Conservation (phyloP, 1,140 invertebrate genomes). For the Zaprionus camerounensis region DNA sequence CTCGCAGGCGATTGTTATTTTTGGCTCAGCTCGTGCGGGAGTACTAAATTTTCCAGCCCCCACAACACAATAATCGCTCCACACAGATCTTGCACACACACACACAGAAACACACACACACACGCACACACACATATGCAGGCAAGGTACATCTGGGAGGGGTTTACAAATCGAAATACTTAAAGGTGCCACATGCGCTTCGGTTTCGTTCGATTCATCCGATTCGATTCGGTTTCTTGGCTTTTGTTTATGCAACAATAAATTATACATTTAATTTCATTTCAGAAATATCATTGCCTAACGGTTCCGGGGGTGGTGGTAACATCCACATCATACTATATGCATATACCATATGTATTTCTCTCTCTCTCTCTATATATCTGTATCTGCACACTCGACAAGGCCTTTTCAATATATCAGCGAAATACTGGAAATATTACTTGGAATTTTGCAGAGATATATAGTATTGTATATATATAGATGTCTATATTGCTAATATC, state of each 20-base stretch:
- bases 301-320: conserved; percentile 36
- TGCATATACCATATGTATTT: background rate
- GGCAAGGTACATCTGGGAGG: background rate
- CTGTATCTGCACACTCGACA: background rate
- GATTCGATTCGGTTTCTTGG: conserved; percentile 69
- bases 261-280: conserved; percentile 79
- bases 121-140: background rate
- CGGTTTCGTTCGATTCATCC: conserved; percentile 46
- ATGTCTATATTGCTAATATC: conserved; percentile 1
- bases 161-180: conserved; percentile 54
- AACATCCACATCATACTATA: background rate
- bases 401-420: background rate
- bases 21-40: conserved; percentile 55
- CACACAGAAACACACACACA: background rate
- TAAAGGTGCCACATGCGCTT: conserved; percentile 79
- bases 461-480: conserved; percentile 14
- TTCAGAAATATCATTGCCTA: conserved; percentile 67
- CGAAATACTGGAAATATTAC: conserved; percentile 11
- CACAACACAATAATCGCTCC: conserved; percentile 46
- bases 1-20: conserved; percentile 62
- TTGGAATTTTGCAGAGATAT: background rate
- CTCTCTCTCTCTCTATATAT: background rate
- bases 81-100: conserved; percentile 12
- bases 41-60: conserved; percentile 67
- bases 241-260: conserved; percentile 82